Percentiles rank a stretch among this genome's conserved stretches.
Conservation (phyloP, 2,888 invertebrate species). For the Psylliodes chrysocephalus region DNA sequence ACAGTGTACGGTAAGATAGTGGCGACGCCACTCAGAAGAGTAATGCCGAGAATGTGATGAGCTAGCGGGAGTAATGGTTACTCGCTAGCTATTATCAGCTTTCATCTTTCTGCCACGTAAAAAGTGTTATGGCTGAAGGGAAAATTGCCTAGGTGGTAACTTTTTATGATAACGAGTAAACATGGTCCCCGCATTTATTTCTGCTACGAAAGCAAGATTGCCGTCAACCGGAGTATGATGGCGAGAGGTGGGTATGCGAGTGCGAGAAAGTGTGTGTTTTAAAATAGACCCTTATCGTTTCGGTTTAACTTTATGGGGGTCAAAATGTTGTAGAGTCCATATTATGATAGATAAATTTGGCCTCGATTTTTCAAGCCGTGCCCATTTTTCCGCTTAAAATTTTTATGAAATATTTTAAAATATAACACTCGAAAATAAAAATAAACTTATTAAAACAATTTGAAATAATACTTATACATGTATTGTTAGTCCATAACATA, state of each 20-base stretch:
- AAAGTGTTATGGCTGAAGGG: slow-evolving; percentile 54
- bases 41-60: slow-evolving; percentile 52
- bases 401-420: too few species aligned
- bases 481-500: too few species aligned
- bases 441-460: too few species aligned
- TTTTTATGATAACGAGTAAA: slow-evolving; percentile 59
- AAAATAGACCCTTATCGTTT: slow-evolving; percentile 25
- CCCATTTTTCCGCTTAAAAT: too few species aligned
- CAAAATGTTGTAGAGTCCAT: slow-evolving; percentile 10
- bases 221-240: not conserved
- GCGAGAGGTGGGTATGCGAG: slow-evolving; percentile 12
- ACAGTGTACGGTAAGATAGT: slow-evolving; percentile 19
- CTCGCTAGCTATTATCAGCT: slow-evolving; percentile 55
- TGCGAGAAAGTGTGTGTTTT: slow-evolving; percentile 27
- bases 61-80: slow-evolving; percentile 55
- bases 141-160: slow-evolving; percentile 60
- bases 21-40: slow-evolving; percentile 40
- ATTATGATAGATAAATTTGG: too few species aligned
- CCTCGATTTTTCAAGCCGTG: too few species aligned
- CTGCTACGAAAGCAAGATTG: slow-evolving; percentile 33
- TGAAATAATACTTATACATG: too few species aligned
- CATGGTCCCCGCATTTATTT: slow-evolving; percentile 46
- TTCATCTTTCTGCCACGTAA: slow-evolving; percentile 57
- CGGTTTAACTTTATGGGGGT: slow-evolving; percentile 33
- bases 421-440: too few species aligned